Evolutionary conservation across 2,888 invertebrate species (phyloP), one percentile per base, ranked within the genome.

Genomic region (Ennomos quercinarius): DNA sequence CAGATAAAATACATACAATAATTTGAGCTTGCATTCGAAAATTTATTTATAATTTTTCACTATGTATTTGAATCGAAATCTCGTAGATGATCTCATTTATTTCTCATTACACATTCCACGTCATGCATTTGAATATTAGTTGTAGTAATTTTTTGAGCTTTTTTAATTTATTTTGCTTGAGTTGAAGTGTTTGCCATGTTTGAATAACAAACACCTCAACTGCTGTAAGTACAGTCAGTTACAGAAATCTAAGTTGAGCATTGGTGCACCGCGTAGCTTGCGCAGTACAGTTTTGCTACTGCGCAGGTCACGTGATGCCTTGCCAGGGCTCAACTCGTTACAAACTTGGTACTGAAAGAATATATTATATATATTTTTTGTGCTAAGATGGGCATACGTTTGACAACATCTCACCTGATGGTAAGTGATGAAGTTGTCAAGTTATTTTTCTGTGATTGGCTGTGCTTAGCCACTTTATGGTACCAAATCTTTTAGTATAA

Each of bases 401-500:
- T n/a, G n/a, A n/a, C n/a, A n/a, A n/a, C n/a, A n/a, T n/a, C n/a
- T n/a, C n/a, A n/a, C n/a, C n/a, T n/a, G n/a, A n/a, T n/a, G n/a
- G n/a, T n/a, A n/a, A n/a, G n/a, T n/a, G n/a, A n/a, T n/a, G n/a
- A n/a, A 17, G 1, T 1, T 17, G 4, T 17, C 1, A 27, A 6
- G 6, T 6, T 27, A 6, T 27, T 27, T 17, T 17, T 27, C 27
- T 58, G 57, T 57, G 38, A 56, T 61, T 65, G 66, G 62, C 53
- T 68, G 42, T 67, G 50, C 57, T 61, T 59, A 38, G 43, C 71
- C 71, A 71, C 71, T 74, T 62, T 66, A 68, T 70, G 72, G 72
- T 62, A 48, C 57, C 45, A 59, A 61, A 62, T 63, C 61, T 66
- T 61, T 54, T 58, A 39, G 50, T 53, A 43, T 12, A 51, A 49